Percentiles rank a stretch among this genome's conserved stretches.
phyloP scores from a whole-genome alignment of 2,797 vertebrate genomes.

The Oreortyx pictus region DNA sequence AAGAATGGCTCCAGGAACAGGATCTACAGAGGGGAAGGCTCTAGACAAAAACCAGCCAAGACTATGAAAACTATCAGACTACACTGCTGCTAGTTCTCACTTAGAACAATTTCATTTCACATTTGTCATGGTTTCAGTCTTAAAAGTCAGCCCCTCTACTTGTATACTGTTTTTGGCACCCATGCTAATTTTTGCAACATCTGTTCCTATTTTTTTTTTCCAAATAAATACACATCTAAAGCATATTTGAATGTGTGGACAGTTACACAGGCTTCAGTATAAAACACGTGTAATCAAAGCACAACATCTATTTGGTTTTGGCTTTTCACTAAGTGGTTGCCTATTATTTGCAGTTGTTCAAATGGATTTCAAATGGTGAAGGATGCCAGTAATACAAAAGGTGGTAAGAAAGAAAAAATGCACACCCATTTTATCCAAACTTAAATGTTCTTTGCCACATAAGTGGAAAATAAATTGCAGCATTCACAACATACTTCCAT shows the following conservation, averaged over 20 bases:
- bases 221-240: not conserved
- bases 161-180: not conserved
- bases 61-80: not conserved
- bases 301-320: not conserved
- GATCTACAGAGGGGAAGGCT: not conserved
- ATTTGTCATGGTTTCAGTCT: not conserved
- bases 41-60: not conserved
- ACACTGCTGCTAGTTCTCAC: not conserved
- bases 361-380: not conserved
- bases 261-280: not conserved
- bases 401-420: not conserved
- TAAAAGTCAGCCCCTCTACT: not conserved
- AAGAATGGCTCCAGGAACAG: not conserved
- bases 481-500: conserved; percentile 5
- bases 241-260: not conserved
- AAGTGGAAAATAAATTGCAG: not conserved
- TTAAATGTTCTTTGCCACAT: not conserved
- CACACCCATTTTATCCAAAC: not conserved
- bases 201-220: not conserved
- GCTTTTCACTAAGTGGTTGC: not conserved
- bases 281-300: not conserved
- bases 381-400: not conserved
- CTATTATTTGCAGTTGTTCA: not conserved
- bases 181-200: not conserved
- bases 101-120: not conserved